Percentiles rank a stretch among this genome's conserved stretches.
phyloP scores from a whole-genome alignment of 2,888 invertebrate species.

The Melipona beecheii region DNA sequence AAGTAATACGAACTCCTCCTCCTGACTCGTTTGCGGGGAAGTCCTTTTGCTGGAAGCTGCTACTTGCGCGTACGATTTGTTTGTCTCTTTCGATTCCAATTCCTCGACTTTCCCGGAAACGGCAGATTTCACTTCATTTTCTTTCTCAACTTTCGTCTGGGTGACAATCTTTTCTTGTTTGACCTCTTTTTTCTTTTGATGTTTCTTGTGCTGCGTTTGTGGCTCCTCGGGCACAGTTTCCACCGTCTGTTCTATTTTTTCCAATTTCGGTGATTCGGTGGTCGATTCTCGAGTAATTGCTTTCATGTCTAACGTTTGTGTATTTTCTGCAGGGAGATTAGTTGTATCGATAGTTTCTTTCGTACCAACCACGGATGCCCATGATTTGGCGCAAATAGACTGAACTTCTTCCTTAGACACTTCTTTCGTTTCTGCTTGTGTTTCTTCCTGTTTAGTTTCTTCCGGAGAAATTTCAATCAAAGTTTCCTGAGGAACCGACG shows the following conservation, averaged over 20 bases:
- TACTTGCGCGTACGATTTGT: constrained; percentile 90
- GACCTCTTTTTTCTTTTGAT: constrained; percentile 36
- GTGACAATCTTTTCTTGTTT: constrained; percentile 17
- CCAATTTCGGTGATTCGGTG: neutral
- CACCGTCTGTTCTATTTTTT: neutral
- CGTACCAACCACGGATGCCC: constrained; percentile 76
- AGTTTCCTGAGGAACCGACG: constrained; percentile 58
- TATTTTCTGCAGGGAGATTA: constrained; percentile 2
- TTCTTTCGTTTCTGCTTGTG: constrained; percentile 20
- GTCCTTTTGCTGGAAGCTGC: constrained; percentile 84
- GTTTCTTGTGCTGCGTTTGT: constrained; percentile 26
- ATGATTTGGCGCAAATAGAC: constrained; percentile 73
- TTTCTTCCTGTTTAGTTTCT: constrained; percentile 12
- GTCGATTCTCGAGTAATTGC: neutral
- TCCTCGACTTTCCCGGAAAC: constrained; percentile 45
- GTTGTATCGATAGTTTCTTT: constrained; percentile 48
- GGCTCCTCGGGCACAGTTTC: constrained; percentile 14
- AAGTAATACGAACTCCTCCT: constrained; percentile 66
- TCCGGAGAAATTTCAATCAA: neutral
- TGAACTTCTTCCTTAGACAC: constrained; percentile 44
- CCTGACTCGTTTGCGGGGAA: constrained; percentile 81
- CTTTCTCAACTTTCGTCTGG: constrained; percentile 4
- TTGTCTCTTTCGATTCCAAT: constrained; percentile 53
- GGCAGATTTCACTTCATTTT: neutral
- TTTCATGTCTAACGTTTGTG: neutral